Evolutionary conservation across 1,140 invertebrate species (phyloP).

Genomic region (Macrostomum lignano): DNA sequence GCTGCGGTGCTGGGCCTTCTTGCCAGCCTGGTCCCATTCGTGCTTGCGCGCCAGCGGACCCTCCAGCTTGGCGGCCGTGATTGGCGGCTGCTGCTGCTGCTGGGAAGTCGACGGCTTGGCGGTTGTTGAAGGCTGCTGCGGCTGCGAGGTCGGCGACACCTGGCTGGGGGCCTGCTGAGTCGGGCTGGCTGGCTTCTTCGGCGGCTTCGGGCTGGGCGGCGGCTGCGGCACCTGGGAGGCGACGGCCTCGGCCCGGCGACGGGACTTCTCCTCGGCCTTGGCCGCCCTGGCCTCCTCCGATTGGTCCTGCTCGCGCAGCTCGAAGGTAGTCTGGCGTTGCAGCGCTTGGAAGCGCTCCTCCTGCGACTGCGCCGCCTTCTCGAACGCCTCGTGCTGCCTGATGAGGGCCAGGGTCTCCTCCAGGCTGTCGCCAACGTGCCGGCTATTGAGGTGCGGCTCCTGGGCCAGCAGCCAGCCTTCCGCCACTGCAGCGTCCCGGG

Average conservation of each 20-base stretch:
- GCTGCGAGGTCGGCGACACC: too few relatives aligned
- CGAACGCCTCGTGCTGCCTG: conserved; percentile 98
- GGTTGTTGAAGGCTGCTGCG: too few relatives aligned
- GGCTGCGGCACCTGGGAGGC: conserved; percentile 31
- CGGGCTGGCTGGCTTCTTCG: too few relatives aligned
- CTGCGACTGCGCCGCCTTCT: conserved; percentile 88
- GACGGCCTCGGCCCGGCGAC: neutral
- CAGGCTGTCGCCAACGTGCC: conserved; percentile 52
- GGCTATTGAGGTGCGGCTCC: conserved; percentile 83
- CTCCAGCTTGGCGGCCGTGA: too few relatives aligned
- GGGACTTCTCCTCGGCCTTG: neutral
- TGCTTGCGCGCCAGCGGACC: conserved; percentile 69
- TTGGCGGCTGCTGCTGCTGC: too few relatives aligned
- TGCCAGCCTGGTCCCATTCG: conserved; percentile 80
- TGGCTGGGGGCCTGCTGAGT: too few relatives aligned
- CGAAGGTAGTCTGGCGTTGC: conserved; percentile 58
- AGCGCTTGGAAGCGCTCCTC: conserved; percentile 91
- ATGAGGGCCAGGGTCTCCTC: conserved; percentile 95
- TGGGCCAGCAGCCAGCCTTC: conserved; percentile 95
- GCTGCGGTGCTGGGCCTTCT: conserved; percentile 41
- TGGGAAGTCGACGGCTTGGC: too few relatives aligned
- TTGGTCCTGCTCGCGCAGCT: conserved; percentile 3
- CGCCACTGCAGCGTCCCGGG: conserved; percentile 86
- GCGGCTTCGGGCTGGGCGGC: too few relatives aligned
- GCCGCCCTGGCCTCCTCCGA: neutral